Evolutionary conservation across 1,140 invertebrate species (phyloP), one percentile per base, ranked within the genome.

Genomic region (Copidosoma floridanum): DNA sequence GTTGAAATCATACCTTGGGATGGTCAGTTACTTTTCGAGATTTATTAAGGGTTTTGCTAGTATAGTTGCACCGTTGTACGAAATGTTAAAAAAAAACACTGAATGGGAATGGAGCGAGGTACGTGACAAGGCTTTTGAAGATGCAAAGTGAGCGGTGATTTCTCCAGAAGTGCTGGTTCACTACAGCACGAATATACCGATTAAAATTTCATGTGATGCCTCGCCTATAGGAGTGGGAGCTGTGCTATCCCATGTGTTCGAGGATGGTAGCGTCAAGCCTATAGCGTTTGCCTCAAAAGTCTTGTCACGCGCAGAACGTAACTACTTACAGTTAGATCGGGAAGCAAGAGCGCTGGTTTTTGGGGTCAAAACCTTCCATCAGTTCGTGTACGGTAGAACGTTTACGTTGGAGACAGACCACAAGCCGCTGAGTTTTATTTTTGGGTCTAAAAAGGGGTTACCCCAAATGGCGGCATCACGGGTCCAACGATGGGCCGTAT

Each of bases 391-490:
- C 18, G 43, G 44, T 37, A 27, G 32, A 23, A 5, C 38, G n/a
- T 50, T 50, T 47, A 47, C n/a, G 11, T 37, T 58, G 3, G 44
- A 58, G 27, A 58, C 46, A 2, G 46, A 58, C 32, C 32, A 43
- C n/a, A n/a, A n/a, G n/a, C n/a, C n/a, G n/a, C n/a, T n/a, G n/a
- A n/a, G n/a, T n/a, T n/a, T n/a, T n/a, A n/a, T n/a, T n/a, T n/a
- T n/a, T n/a, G n/a, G n/a, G n/a, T n/a, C n/a, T n/a, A n/a, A n/a
- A n/a, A n/a, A n/a, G n/a, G n/a, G n/a, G n/a, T n/a, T n/a, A n/a
- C n/a, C n/a, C n/a, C n/a, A n/a, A n/a, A n/a, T n/a, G n/a, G 18
- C 48, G 1, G 35, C 57, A 12, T 12, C 29, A 11, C 23, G 18
- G 8, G 29, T 58, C 12, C 57, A 47, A 51, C 38, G 20, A 26